A percentile compares a stretch with the other conserved stretches of the same genome.
Evolutionary conservation across 2,113 vertebrate species (phyloP).

Genomic region (Polypterus bichir): DNA sequence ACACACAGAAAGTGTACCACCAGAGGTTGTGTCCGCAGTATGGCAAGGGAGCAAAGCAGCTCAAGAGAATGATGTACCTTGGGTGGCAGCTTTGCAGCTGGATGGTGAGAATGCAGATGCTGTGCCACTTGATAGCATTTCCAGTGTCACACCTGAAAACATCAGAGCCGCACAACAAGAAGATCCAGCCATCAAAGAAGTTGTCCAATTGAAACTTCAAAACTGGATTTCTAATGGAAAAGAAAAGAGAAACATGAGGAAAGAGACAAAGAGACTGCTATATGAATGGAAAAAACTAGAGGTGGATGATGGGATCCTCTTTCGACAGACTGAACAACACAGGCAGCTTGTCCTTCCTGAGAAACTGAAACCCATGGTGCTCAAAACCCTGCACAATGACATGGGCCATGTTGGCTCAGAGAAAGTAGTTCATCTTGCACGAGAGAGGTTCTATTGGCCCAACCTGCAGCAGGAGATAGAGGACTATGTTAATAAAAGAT

Average conservation of each 20-base stretch:
- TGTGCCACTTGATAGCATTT: not conserved
- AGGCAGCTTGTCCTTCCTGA: conserved; percentile 11
- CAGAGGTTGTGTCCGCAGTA: no score
- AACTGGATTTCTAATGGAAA: conserved; percentile 7
- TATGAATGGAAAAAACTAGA: conserved; percentile 11
- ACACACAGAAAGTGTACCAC: no score
- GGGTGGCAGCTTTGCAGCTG: not conserved
- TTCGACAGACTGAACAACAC: not conserved
- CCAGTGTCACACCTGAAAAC: not conserved
- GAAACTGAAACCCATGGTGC: not conserved
- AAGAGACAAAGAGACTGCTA: conserved; percentile 2
- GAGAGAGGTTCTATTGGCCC: no score
- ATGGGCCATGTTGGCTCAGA: conserved; percentile 12
- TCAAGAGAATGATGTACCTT: no score
- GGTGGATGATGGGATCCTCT: conserved; percentile 6
- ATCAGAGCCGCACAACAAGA: conserved; percentile 1
- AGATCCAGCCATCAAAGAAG: not conserved
- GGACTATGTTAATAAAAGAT: no score
- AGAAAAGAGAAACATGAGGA: not conserved
- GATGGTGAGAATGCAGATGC: not conserved
- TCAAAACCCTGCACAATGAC: conserved; percentile 17
- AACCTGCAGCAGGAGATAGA: no score
- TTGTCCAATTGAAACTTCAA: conserved; percentile 2
- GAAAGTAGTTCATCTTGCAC: conserved; percentile 8
- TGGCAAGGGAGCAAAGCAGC: no score